These are phyloP conservation scores for Propithecus perrieri DNA, from an alignment of 2,797 vertebrate species.

Conservation along the genomic window DNA sequence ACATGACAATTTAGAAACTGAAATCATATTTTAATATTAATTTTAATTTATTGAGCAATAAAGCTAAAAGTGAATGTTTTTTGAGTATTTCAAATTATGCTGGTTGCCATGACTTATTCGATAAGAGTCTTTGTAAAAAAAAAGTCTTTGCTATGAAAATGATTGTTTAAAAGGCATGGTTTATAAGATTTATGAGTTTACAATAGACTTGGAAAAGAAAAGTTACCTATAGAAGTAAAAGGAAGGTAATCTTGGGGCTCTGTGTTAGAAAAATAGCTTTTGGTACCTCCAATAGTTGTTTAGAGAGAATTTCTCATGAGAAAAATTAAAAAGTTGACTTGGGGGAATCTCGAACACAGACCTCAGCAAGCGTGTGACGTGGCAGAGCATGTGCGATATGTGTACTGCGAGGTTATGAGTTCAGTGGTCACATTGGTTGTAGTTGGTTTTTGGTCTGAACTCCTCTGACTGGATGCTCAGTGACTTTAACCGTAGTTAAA, in stretches of 20 bases:
- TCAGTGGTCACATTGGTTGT: background rate
- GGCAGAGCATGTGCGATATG: background rate
- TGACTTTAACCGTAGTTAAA: background rate
- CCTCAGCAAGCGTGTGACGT: background rate
- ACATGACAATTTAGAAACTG: background rate
- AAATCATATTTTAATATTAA: background rate
- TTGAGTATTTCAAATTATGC: background rate
- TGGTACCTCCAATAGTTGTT: background rate
- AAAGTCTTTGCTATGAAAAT: background rate
- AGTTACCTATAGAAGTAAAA: background rate
- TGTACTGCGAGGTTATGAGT: background rate
- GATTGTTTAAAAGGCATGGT: background rate
- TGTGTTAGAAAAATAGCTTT: background rate
- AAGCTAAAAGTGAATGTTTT: background rate
- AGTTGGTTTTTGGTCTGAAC: background rate
- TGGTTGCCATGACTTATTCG: background rate
- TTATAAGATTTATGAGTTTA: background rate
- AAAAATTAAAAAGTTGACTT: conserved; percentile 7
- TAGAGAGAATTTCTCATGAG: background rate
- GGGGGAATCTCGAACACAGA: background rate
- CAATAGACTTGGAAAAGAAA: background rate
- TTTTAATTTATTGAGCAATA: background rate
- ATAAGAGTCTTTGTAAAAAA: background rate
- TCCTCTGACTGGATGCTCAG: background rate
- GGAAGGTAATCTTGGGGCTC: background rate